Conservation (phyloP, 2,888 invertebrate species). For the Byasa hedistus region DNA sequence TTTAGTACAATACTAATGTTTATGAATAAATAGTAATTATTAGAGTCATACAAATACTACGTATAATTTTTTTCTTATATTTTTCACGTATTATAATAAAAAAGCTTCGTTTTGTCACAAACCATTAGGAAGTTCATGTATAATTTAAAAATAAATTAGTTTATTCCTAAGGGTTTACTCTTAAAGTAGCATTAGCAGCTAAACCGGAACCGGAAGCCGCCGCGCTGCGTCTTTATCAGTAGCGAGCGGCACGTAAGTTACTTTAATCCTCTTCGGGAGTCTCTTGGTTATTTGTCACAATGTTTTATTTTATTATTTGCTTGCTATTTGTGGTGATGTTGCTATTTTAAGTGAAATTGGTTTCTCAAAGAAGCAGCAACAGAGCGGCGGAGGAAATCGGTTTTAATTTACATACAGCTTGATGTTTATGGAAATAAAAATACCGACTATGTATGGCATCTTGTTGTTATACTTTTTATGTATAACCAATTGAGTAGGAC, state of each 20-base stretch:
- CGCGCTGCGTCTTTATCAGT: constrained; percentile 5
- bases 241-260: not conserved
- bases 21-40: not conserved
- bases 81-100: not conserved
- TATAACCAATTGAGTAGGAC: too few species aligned
- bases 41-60: not conserved
- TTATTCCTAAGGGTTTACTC: constrained; percentile 22
- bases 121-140: not conserved
- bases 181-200: constrained; percentile 1
- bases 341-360: too few species aligned
- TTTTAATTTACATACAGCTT: too few species aligned
- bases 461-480: too few species aligned
- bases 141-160: constrained; percentile 12
- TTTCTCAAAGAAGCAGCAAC: too few species aligned
- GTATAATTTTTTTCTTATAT: not conserved
- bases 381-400: too few species aligned
- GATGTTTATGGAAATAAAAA: too few species aligned
- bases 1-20: not conserved
- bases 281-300: constrained; percentile 4
- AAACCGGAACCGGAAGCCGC: not conserved
- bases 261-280: constrained; percentile 10
- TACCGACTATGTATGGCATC: too few species aligned
- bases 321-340: not conserved
- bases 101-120: not conserved
- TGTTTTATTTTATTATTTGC: constrained; percentile 1